Evolutionary conservation across 1,140 invertebrate species (phyloP), one percentile per base, ranked within the genome.

Genomic region (Mercenaria mercenaria): DNA sequence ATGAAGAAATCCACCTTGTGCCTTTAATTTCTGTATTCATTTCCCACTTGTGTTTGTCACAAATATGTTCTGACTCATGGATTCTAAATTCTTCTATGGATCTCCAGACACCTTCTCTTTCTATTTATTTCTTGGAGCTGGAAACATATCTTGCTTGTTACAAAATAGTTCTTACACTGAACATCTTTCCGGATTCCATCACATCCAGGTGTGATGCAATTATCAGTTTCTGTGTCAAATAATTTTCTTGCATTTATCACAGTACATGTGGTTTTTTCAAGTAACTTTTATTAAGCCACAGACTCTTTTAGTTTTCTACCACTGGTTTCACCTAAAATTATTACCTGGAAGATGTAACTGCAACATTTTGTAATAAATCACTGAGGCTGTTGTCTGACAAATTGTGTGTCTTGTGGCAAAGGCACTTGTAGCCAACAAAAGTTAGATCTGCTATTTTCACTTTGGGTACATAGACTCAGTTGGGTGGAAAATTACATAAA

Each of bases 401-500:
- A 34, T 72, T 72, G 32, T 72, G 32, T 72, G 67, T 34, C 67
- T 11, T 32, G 67, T 72, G 29, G 67, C 67, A 41, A 72, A 72
- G 23, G 67, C 67, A 72, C 67, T 72, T 4, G 23, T 26, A 37
- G 67, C 37, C 67, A 72, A 34, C 15, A 23, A 72, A 72, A 18
- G 67, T 72, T 64, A 8, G 23, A 23, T 20, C 37, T 34, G 10
- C 2, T 11, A 20, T 10, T 18, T 72, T 20, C 29, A 20, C 3
- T 26, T 72, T 34, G 10, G 2, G 10, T 72, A 18, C 3, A 72
- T 41, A 59, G 52, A 59, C 15, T 47, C 13, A 26, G 72, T 87
- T n/a, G n/a, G n/a, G 84, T 32, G 50, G 83, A 67, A 87, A 32
- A 87, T 43, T 0, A 87, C 56, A 79, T 87, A 87, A 11, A 87